Percentiles rank a stretch among this genome's conserved stretches.
phyloP scores from a whole-genome alignment of 2,113 vertebrate genomes.

The Rhinolophus ferrumequinum region DNA sequence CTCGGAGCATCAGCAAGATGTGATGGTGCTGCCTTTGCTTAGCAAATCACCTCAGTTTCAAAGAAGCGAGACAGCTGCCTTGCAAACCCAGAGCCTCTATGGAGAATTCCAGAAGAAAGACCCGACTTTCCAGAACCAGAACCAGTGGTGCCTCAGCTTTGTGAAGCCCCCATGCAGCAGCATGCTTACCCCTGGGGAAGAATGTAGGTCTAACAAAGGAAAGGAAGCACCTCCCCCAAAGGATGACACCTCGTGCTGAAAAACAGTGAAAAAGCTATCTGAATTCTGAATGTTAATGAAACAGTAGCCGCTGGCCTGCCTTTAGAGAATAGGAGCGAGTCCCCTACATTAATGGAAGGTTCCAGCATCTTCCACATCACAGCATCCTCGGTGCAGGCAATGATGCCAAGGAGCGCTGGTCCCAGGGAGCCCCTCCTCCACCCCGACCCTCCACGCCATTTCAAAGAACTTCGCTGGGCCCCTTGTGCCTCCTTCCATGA shows the following conservation, averaged over 20 bases:
- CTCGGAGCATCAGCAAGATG: constrained; percentile 79
- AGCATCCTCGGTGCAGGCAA: neutral
- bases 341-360: neutral
- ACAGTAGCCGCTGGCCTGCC: neutral
- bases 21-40: constrained; percentile 78
- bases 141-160: neutral
- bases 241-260: neutral
- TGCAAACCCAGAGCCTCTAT: neutral
- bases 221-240: neutral
- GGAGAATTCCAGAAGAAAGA: constrained; percentile 1
- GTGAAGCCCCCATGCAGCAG: neutral
- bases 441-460: neutral
- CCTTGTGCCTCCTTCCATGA: neutral
- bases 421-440: neutral
- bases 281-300: neutral
- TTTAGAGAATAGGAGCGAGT: neutral
- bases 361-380: neutral
- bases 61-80: constrained; percentile 60
- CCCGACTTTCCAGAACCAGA: neutral
- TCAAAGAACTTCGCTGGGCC: neutral
- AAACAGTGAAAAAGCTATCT: no score
- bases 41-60: constrained; percentile 78
- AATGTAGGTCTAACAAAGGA: neutral
- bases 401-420: neutral
- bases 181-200: neutral